Base-by-base conservation (phyloP, 2,797 vertebrate genomes). In the Danio aesculapii region DNA sequence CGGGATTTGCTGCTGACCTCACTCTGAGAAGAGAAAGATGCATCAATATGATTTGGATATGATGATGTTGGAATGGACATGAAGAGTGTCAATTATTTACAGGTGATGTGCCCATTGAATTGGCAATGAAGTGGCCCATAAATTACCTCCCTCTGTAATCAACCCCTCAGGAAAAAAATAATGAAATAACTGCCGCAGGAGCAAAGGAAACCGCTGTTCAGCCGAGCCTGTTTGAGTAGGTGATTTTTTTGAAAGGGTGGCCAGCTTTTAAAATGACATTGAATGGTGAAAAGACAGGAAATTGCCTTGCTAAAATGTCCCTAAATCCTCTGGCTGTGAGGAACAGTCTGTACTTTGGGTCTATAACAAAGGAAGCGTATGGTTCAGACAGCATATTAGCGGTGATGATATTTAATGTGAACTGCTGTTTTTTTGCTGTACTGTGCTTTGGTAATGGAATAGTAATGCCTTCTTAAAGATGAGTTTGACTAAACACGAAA, bases 51-150 rank as follows among this genome's bases (percentile, higher is more conserved):
- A 92, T 90, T 84, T 91, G 86, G 81, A 91, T 91, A 92, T 93
- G 88, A 93, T 93, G 91, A 91, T 90, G 91, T 93, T 81, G 90
- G 87, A 93, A 92, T 87, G 89, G 92, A 93, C 92, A 92, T 90
- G 90, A 91, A 92, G 91, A 91, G 82, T 91, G 92, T 93, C 90
- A 92, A 92, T 95, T 94, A 95, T 94, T 93, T 94, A 94, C 93
- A 93, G 93, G 92, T 93, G 92, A 94, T 92, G 90, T 92, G 88
- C 87, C 84, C 86, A 86, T 92, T 92, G 92, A 92, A 93, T 93
- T 88, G 91, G 84, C 91, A 90, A 91, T 92, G 92, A 94, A 92
- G 85, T 90, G 88, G 84, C 89, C 89, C 86, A 87, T 94, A 93
- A 95, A 94, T 94, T 91, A 91, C 85, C 83, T 82, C 87, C 86